Conservation (phyloP, 2,888 invertebrate genomes). For the Synergus umbraculus region DNA sequence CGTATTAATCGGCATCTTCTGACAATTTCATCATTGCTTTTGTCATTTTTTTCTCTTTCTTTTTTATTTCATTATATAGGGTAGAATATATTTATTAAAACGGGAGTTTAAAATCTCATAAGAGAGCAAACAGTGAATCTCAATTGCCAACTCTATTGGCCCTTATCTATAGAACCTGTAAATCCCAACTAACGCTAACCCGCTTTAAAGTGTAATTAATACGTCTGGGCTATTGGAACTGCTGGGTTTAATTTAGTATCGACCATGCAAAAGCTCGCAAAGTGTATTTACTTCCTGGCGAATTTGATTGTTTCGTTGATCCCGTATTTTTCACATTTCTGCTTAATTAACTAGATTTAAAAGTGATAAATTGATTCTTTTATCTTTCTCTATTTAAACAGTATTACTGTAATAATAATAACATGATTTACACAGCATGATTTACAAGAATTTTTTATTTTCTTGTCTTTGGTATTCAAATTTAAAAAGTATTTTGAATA, state of each 20-base stretch:
- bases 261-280: constrained; percentile 49
- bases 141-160: constrained; percentile 37
- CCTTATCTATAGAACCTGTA: constrained; percentile 39
- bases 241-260: constrained; percentile 54
- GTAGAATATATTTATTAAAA: background rate
- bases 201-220: constrained; percentile 70
- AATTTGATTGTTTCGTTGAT: constrained; percentile 23
- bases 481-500: too few relatives aligned
- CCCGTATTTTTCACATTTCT: constrained; percentile 10
- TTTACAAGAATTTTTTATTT: too few relatives aligned
- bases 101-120: background rate
- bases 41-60: too few relatives aligned
- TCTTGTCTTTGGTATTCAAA: too few relatives aligned
- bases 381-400: too few relatives aligned
- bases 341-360: background rate
- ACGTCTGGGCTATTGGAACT: constrained; percentile 57
- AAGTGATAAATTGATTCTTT: background rate
- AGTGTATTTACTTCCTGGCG: constrained; percentile 22
- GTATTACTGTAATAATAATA: too few relatives aligned
- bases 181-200: constrained; percentile 58
- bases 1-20: background rate
- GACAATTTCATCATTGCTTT: background rate
- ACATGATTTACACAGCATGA: too few relatives aligned
- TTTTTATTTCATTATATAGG: background rate
- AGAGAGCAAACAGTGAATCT: constrained; percentile 30